Evolutionary conservation across 2,888 invertebrate species (phyloP).

Genomic region (Calephelis perditalis): DNA sequence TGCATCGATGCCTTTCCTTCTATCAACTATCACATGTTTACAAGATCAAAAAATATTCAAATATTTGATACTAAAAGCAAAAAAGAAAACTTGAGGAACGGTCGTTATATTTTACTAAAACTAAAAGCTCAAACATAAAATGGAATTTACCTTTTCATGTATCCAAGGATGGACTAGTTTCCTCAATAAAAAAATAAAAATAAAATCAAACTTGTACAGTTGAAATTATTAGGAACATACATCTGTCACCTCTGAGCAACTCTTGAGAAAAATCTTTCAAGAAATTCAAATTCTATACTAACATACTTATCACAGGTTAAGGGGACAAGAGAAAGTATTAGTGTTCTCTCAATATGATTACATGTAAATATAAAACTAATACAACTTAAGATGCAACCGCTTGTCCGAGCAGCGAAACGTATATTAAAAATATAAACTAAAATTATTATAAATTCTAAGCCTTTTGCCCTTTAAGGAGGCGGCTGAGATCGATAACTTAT

Average conservation of each 20-base stretch:
- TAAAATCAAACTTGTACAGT: slow-evolving; percentile 55
- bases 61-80: slow-evolving; percentile 28
- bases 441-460: slow-evolving; percentile 60
- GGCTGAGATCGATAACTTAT: slow-evolving; percentile 73
- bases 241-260: slow-evolving; percentile 66
- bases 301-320: slow-evolving; percentile 78
- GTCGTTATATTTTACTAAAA: slow-evolving; percentile 48
- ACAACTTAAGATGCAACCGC: slow-evolving; percentile 64
- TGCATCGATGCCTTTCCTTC: slow-evolving; percentile 30
- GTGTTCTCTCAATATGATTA: slow-evolving; percentile 71
- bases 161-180: slow-evolving; percentile 56
- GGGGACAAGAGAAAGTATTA: slow-evolving; percentile 76
- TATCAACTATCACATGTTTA: slow-evolving; percentile 29
- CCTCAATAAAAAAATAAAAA: slow-evolving; percentile 48
- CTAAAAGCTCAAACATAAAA: slow-evolving; percentile 52
- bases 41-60: slow-evolving; percentile 27
- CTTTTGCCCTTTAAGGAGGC: slow-evolving; percentile 59
- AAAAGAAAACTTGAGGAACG: slow-evolving; percentile 39
- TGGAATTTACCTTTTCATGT: slow-evolving; percentile 38
- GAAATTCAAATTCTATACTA: slow-evolving; percentile 68
- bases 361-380: slow-evolving; percentile 61
- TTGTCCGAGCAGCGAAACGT: slow-evolving; percentile 40
- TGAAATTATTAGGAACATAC: slow-evolving; percentile 71
- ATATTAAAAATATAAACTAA: slow-evolving; percentile 47
- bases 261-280: slow-evolving; percentile 59